Conservation (phyloP, 1,140 invertebrate species). For the Aphaenogaster ashmeadi region DNA sequence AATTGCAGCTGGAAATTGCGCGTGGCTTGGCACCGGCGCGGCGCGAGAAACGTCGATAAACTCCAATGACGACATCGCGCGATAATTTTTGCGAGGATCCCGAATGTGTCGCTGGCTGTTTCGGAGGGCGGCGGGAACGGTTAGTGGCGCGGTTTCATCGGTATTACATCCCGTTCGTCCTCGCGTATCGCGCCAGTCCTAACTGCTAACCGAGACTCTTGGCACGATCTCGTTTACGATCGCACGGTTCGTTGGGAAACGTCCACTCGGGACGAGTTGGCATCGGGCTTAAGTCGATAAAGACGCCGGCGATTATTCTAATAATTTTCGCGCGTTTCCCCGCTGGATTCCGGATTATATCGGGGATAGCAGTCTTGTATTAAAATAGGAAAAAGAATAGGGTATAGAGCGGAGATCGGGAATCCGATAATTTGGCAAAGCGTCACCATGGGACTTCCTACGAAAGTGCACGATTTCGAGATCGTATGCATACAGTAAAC, state of each 20-base stretch:
- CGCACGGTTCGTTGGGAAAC: constrained; percentile 64
- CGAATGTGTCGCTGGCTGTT: constrained; percentile 43
- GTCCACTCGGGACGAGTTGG: constrained; percentile 63
- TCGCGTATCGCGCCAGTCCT: constrained; percentile 27
- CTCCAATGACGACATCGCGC: constrained; percentile 38
- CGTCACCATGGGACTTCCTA: not conserved
- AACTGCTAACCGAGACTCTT: constrained; percentile 63
- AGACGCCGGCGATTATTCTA: constrained; percentile 73
- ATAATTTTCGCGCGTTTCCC: constrained; percentile 69
- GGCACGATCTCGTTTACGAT: constrained; percentile 70
- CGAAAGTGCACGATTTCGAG: constrained; percentile 11
- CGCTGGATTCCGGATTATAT: constrained; percentile 18
- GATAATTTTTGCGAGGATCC: constrained; percentile 67
- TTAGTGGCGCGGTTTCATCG: constrained; percentile 40
- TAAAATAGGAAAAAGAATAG: constrained; percentile 41
- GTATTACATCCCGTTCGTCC: constrained; percentile 28
- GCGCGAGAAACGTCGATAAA: constrained; percentile 59
- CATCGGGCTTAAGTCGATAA: constrained; percentile 74
- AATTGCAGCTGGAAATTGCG: constrained; percentile 13
- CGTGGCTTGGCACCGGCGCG: constrained; percentile 50
- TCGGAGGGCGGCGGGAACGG: not conserved
- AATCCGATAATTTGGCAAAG: constrained; percentile 60
- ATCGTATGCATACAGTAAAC: not conserved
- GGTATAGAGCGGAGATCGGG: not conserved
- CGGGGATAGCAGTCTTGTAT: constrained; percentile 19